phyloP scores from a whole-genome alignment of 2,113 vertebrate genomes.

The Hydrochoerus hydrochaeris region DNA sequence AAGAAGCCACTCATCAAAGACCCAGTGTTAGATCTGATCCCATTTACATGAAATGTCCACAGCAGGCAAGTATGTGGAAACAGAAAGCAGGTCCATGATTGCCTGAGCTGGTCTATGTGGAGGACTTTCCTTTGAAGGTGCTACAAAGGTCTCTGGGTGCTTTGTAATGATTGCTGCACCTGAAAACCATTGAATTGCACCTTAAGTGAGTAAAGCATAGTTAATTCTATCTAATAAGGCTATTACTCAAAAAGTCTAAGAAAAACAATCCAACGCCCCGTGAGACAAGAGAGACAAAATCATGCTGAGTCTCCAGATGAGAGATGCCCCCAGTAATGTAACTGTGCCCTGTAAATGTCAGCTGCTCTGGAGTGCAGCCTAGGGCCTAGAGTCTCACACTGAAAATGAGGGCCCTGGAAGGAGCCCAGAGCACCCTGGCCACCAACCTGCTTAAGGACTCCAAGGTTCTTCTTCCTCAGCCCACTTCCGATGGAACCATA shows the following conservation, averaged over 20 bases:
- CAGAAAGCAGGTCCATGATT: not conserved
- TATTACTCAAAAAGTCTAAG: not conserved
- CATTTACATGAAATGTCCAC: not conserved
- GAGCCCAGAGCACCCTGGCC: not conserved
- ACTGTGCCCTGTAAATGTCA: not conserved
- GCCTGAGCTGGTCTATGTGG: not conserved
- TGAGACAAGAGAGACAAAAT: not conserved
- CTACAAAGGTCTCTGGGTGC: not conserved
- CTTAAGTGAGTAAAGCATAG: not conserved
- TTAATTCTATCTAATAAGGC: not conserved
- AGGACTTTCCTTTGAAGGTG: not conserved
- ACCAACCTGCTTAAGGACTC: no score
- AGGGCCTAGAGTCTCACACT: not conserved
- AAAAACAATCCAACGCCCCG: not conserved
- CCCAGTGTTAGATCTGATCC: not conserved
- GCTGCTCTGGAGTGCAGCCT: not conserved
- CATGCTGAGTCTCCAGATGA: not conserved
- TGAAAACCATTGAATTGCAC: not conserved
- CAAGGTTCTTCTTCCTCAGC: not conserved
- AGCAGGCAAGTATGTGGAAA: not conserved
- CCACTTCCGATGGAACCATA: no score
- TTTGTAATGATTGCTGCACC: not conserved
- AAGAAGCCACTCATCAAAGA: not conserved
- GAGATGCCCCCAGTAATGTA: not conserved
- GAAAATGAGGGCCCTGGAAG: not conserved